phyloP scores from a whole-genome alignment of 2,113 vertebrate genomes.

The Strigops habroptila region DNA sequence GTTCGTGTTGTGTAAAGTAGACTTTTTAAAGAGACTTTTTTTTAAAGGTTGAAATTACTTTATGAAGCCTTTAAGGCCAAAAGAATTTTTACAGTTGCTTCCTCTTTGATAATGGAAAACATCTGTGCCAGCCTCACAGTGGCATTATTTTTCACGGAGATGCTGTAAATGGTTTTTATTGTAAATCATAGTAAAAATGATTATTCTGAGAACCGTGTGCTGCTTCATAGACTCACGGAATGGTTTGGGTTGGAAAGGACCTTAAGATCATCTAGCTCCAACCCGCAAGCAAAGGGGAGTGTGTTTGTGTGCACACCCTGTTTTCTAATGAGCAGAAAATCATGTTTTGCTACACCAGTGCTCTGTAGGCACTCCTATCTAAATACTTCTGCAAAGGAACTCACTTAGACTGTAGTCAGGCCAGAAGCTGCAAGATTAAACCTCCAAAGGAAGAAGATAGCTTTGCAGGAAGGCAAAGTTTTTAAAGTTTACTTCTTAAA shows the following conservation, averaged over 20 bases:
- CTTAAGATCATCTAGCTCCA: neutral
- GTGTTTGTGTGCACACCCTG: neutral
- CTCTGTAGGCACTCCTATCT: neutral
- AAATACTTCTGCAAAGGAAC: neutral
- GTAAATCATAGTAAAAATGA: constrained; percentile 52
- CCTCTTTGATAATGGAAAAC: constrained; percentile 62
- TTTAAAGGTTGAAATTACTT: neutral
- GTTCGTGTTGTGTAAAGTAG: constrained; percentile 21
- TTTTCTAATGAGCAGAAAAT: neutral
- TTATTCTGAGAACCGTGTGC: constrained; percentile 18
- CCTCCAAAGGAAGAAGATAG: neutral
- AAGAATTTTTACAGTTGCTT: constrained; percentile 54
- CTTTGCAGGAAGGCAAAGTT: neutral
- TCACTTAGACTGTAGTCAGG: neutral
- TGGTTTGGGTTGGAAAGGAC: neutral
- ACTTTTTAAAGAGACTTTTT: constrained; percentile 30
- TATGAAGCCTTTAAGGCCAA: neutral
- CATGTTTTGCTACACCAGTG: neutral
- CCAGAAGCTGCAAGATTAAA: neutral
- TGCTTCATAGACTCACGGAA: neutral
- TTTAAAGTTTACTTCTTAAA: neutral
- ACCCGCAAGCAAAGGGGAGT: neutral
- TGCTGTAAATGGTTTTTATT: constrained; percentile 70
- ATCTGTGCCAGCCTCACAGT: constrained; percentile 54
- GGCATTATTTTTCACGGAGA: constrained; percentile 62